Percentiles rank a stretch among this genome's conserved stretches.
phyloP scores from a whole-genome alignment of 2,888 invertebrate species.

The Apamea sordens region DNA sequence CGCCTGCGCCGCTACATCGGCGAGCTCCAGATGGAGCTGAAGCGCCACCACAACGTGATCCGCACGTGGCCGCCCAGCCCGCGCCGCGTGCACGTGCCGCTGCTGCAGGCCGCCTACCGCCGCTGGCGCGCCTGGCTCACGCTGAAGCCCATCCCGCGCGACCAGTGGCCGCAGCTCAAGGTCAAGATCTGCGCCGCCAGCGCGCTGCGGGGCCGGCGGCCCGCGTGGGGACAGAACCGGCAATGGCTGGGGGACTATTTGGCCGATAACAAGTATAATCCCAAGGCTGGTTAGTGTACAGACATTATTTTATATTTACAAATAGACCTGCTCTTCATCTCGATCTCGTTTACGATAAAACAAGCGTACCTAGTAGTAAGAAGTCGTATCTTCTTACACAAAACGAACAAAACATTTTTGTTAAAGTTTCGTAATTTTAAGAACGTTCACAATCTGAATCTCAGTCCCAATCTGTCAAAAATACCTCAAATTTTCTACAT shows the following conservation, averaged over 20 bases:
- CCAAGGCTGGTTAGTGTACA: slow-evolving; percentile 75
- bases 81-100: slow-evolving; percentile 90
- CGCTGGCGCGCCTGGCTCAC: slow-evolving; percentile 97
- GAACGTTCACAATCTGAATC: too few relatives aligned
- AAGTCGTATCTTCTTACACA: background rate
- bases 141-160: slow-evolving; percentile 92
- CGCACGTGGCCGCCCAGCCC: slow-evolving; percentile 97
- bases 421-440: too few relatives aligned
- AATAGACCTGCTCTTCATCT: background rate
- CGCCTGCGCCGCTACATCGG: slow-evolving; percentile 83
- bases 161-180: slow-evolving; percentile 96
- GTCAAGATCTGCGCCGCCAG: slow-evolving; percentile 86
- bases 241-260: slow-evolving; percentile 86
- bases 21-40: slow-evolving; percentile 78
- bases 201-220: slow-evolving; percentile 77
- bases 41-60: slow-evolving; percentile 74
- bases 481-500: too few relatives aligned
- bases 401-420: background rate
- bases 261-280: slow-evolving; percentile 79
- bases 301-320: background rate
- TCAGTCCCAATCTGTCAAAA: too few relatives aligned
- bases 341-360: background rate
- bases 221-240: slow-evolving; percentile 82
- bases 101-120: slow-evolving; percentile 90
- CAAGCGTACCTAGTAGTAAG: background rate